These are phyloP conservation scores for Herminia tarsipennalis DNA, from an alignment of 2,888 invertebrate genomes.

Conservation along the genomic window DNA sequence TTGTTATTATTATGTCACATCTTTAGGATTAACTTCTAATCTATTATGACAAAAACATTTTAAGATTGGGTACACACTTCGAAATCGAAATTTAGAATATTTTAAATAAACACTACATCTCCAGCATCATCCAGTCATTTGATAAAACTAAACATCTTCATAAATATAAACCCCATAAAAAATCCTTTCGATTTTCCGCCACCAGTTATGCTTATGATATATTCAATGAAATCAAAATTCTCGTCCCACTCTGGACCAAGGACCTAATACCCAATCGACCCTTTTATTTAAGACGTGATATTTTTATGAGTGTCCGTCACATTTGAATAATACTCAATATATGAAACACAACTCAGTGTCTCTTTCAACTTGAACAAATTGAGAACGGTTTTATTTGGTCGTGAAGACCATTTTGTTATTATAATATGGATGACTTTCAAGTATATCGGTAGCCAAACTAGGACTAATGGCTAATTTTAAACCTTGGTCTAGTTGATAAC, in stretches of 20 bases:
- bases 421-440: too few relatives aligned
- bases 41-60: too few relatives aligned
- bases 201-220: neutral
- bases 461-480: too few relatives aligned
- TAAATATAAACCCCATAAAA: neutral
- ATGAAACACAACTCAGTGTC: neutral
- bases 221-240: slow-evolving; percentile 12
- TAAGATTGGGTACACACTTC: too few relatives aligned
- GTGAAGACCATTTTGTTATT: too few relatives aligned
- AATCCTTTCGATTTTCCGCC: neutral
- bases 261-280: slow-evolving; percentile 9
- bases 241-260: neutral
- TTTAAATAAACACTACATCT: neutral
- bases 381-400: neutral
- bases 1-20: too few relatives aligned
- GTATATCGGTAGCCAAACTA: too few relatives aligned
- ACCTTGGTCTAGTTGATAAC: too few relatives aligned
- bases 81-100: too few relatives aligned
- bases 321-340: slow-evolving; percentile 4
- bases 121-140: neutral
- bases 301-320: slow-evolving; percentile 10
- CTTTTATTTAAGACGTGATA: slow-evolving; percentile 11
- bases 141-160: too few relatives aligned
- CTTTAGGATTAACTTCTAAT: too few relatives aligned
- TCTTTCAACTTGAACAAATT: neutral